Percentiles rank a stretch among this genome's conserved stretches.
Conservation (phyloP, 2,113 vertebrate species). For the Zosterops pallidus region DNA sequence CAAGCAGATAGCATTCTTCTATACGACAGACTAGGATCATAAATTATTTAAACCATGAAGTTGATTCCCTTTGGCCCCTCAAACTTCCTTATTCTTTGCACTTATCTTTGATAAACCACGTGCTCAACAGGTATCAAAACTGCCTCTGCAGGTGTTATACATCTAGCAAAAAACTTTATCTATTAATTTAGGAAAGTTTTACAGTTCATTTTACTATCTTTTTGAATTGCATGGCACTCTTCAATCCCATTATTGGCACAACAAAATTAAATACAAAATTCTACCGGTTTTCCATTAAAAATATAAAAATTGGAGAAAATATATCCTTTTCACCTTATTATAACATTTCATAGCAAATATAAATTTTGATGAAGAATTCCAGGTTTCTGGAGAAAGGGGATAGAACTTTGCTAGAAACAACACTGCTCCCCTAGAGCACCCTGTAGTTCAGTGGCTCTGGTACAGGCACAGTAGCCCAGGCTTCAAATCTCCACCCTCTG, state of each 20-base stretch:
- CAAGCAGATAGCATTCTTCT: neutral
- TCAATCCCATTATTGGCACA: neutral
- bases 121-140: neutral
- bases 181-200: neutral
- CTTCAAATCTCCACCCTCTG: neutral
- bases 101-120: neutral
- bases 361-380: neutral
- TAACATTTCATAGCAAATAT: neutral
- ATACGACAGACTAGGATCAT: neutral
- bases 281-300: accelerated
- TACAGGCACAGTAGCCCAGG: neutral
- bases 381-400: neutral
- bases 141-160: neutral
- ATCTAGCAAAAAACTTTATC: neutral
- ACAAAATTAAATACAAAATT: neutral
- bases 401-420: neutral
- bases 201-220: neutral
- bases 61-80: neutral
- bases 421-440: neutral
- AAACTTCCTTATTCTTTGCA: neutral
- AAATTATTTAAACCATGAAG: neutral
- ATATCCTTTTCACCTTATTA: neutral
- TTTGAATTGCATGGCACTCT: neutral
- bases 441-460: neutral
- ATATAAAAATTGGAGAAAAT: neutral